phyloP scores from a whole-genome alignment of 2,888 invertebrate species.

The Balanococcus diminutus region DNA sequence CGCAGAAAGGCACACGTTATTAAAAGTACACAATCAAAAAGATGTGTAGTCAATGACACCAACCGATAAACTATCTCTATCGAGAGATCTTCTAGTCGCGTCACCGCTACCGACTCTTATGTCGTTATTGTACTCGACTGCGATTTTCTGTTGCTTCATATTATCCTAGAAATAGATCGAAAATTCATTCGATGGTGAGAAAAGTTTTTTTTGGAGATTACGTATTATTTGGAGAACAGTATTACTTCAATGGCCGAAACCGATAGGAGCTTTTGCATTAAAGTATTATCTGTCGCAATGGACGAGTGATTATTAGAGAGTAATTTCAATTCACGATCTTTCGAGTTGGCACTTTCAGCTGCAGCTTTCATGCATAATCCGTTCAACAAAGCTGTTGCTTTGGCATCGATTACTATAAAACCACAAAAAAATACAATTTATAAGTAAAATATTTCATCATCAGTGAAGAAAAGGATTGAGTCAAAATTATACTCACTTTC shows the following conservation, averaged over 20 bases:
- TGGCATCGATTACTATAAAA: background rate
- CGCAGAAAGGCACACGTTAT: background rate
- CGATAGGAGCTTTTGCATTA: background rate
- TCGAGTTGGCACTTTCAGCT: background rate
- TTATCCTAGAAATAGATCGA: background rate
- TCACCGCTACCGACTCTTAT: background rate
- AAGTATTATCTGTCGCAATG: background rate
- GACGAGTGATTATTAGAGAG: background rate
- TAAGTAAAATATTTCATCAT: background rate
- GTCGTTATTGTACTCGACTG: background rate
- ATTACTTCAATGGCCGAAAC: slow-evolving; percentile 4
- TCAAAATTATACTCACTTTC: background rate
- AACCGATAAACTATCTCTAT: background rate
- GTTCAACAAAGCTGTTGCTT: background rate
- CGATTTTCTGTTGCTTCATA: background rate
- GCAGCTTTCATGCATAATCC: slow-evolving; percentile 17
- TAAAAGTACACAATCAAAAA: background rate
- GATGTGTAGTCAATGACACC: too few species aligned
- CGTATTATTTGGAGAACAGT: too few species aligned
- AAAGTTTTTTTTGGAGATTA: too few species aligned
- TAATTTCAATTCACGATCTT: background rate
- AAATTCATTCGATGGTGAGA: too few species aligned
- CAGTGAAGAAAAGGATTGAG: background rate
- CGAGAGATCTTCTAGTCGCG: background rate
- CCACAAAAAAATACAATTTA: background rate